Base-by-base conservation (phyloP, 2,797 vertebrate species). In the Pelobates cultripes region DNA sequence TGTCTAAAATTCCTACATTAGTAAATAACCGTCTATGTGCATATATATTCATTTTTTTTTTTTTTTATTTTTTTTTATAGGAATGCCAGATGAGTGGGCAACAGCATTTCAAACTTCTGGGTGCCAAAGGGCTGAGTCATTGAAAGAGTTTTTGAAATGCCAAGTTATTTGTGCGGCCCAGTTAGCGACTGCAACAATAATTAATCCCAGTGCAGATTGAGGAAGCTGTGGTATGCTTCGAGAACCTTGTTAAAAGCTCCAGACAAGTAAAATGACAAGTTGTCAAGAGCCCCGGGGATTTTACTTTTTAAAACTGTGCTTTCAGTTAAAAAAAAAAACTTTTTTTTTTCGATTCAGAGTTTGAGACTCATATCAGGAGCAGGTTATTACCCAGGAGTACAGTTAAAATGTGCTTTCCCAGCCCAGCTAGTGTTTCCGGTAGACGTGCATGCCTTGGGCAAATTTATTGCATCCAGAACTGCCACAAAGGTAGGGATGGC, bases 131-230 rank as follows among this genome's bases (percentile, higher is more conserved):
- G 57, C 4, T n/a, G 57, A 60, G 57, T 4, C 4, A 60, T 14
- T 14, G 4, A n/a, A 13, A 13, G 57, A 14, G 57, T 60, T 60
- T 60, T 60, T 13, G 14, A 60, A 60, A 47, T 44, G 74, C 28
- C 47, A 61, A 70, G 79, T 66, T 80, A 61, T 69, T 28, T 28
- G 28, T 28, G 28, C 28, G 28, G 1, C 28, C 28, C 28, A 1
- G 3, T 51, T 41, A 28, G 69, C 57, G 53, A 12, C 67, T 61
- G 47, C 41, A 13, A 61, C 51, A 43, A 41, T 81, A 81, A 81
- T 81, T 70, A 76, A 61, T 76, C 79, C 68, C 73, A 70, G 73
- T 13, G 73, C 79, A 81, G 53, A 60, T 70, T 70, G 64, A 7
- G n/a, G 17, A 42, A 42, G 44, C 4, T 43, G 7, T 43, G 2